Conservation (phyloP, 2,113 vertebrate species). For the Bettongia penicillata region DNA sequence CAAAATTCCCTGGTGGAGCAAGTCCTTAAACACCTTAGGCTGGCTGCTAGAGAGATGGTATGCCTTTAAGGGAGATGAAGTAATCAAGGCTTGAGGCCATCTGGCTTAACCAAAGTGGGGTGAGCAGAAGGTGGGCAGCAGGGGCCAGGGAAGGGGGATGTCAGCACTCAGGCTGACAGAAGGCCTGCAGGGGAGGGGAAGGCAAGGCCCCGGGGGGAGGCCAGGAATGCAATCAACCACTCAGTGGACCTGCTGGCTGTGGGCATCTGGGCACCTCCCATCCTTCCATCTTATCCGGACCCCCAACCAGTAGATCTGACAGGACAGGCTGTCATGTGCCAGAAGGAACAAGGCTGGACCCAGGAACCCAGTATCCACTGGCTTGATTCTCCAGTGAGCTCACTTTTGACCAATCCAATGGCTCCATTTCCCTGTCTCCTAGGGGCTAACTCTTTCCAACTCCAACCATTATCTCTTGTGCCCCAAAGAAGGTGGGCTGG, state of each 20-base stretch:
- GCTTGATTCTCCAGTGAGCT: conserved; percentile 69
- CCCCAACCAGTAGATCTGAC: background rate
- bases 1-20: background rate
- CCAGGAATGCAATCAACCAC: conserved; percentile 66
- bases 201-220: conserved; percentile 63
- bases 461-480: conserved; percentile 13
- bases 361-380: background rate
- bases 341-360: conserved; percentile 20
- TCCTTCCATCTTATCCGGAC: conserved; percentile 28
- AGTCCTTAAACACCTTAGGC: background rate
- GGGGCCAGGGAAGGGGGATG: conserved; percentile 76
- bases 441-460: conserved; percentile 54
- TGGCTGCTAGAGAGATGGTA: conserved; percentile 35
- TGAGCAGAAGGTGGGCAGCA: conserved; percentile 83
- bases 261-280: conserved; percentile 49
- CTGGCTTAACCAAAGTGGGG: conserved; percentile 77
- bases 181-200: conserved; percentile 75
- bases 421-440: background rate
- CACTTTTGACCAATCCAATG: conserved; percentile 66
- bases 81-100: conserved; percentile 80
- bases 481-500: background rate
- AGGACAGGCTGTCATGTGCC: background rate
- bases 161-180: conserved; percentile 81
- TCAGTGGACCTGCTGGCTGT: conserved; percentile 61
- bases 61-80: conserved; percentile 85